Evolutionary conservation across 2,797 vertebrate genomes (phyloP), one percentile per base, ranked within the genome.

Genomic region (Melanotaenia pygmaea): DNA sequence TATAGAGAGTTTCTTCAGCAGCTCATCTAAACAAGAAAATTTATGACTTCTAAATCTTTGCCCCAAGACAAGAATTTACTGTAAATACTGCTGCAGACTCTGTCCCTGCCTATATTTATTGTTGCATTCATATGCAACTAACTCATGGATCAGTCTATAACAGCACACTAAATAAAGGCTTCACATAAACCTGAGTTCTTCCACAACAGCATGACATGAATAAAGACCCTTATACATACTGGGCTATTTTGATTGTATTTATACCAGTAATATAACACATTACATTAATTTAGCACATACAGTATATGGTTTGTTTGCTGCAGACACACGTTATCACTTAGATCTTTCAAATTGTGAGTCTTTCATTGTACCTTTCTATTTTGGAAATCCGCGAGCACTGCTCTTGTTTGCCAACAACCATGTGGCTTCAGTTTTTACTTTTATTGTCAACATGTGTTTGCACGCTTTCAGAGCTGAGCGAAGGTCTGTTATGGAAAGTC

Each of bases 401-500:
- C 53, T 14, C 22, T 4, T 54, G 51, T 54, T 56, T 12, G 26
- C 22, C 13, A 28, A 24, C 53, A 6, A 28, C 53, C 37, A 72
- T 28, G 12, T 64, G 72, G 68, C 66, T 80, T 88, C 61, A 79
- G 22, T 84, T 88, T 64, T 79, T 72, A 62, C 24, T 80, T 89
- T 84, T 79, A 87, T 75, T 65, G 71, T 32, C 3, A 72, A 68
- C 72, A 83, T 79, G 83, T 80, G 65, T 69, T 72, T 73, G 61
- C 75, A 63, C 12, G 6, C 64, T 74, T 89, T 83, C 40, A 65
- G 38, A 18, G 24, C 60, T 76, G 79, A 79, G 74, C 54, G 50
- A 14, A 1, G 63, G 72, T 79, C 76, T 76, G 65, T 77, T 73
- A 77, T 81, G 35, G 83, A 88, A 68, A 82, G 81, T 77, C 80